These are phyloP conservation scores for Cremastinae sp. DNA, from an alignment of 2,888 invertebrate genomes.

Conservation along the genomic window DNA sequence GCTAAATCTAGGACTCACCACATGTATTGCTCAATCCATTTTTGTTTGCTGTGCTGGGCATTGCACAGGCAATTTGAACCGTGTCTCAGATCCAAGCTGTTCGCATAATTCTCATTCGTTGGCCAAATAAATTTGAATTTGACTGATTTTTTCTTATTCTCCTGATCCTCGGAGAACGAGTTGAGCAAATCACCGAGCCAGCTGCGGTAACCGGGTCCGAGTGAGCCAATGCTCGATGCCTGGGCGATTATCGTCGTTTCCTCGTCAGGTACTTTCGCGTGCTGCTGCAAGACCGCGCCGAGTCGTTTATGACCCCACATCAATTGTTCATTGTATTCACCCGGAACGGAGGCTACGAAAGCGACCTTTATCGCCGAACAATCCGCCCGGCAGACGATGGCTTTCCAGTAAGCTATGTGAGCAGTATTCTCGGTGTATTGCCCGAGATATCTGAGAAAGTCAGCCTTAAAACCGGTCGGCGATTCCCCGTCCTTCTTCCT, in stretches of 20 bases:
- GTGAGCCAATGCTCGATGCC: constrained; percentile 94
- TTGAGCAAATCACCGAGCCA: constrained; percentile 89
- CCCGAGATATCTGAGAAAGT: constrained; percentile 88
- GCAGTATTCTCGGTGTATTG: constrained; percentile 88
- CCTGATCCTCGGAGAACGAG: constrained; percentile 79
- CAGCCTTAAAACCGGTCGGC: constrained; percentile 90
- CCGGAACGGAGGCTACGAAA: constrained; percentile 92
- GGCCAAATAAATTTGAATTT: constrained; percentile 88
- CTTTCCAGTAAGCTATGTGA: constrained; percentile 85
- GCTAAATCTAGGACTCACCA: constrained; percentile 83
- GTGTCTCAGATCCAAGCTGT: constrained; percentile 90
- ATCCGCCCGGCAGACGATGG: constrained; percentile 88
- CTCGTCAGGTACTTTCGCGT: constrained; percentile 83
- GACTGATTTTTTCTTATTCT: constrained; percentile 80
- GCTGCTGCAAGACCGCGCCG: constrained; percentile 82
- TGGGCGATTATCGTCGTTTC: constrained; percentile 91
- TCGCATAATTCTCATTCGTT: constrained; percentile 90
- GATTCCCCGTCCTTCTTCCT: constrained; percentile 87
- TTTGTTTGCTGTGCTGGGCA: constrained; percentile 90
- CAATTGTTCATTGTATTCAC: no score
- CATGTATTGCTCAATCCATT: constrained; percentile 89
- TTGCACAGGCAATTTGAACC: constrained; percentile 94
- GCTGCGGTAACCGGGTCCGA: constrained; percentile 85
- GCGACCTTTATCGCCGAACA: constrained; percentile 92
- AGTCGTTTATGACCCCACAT: constrained; percentile 85